These are phyloP conservation scores for Villa cingulata DNA, from an alignment of 2,888 invertebrate genomes.

Conservation along the genomic window DNA sequence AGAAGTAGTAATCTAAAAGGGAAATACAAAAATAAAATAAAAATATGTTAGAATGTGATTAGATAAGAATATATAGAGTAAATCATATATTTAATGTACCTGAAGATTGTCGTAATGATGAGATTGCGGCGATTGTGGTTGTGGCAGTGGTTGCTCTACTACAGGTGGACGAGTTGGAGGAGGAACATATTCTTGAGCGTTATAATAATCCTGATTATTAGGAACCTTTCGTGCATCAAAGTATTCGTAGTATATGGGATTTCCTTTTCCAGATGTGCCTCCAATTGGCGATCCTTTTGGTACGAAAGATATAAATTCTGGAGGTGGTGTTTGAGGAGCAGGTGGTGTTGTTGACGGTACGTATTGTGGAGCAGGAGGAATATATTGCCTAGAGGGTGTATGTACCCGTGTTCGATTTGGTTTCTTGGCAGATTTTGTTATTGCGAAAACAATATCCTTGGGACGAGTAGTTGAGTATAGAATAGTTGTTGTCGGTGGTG, in stretches of 20 bases:
- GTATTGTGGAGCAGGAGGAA: neutral
- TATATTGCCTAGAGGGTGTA: neutral
- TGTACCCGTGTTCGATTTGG: constrained; percentile 1
- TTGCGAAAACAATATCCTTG: constrained; percentile 7
- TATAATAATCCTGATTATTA: constrained; percentile 1
- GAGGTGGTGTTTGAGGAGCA: constrained; percentile 16
- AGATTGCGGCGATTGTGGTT: neutral
- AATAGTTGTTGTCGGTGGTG: constrained; percentile 24
- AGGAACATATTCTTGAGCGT: neutral
- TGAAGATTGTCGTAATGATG: constrained; percentile 20
- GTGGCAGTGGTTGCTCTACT: neutral
- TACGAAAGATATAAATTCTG: constrained; percentile 24
- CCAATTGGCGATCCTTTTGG: constrained; percentile 22
- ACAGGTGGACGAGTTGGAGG: constrained; percentile 1
- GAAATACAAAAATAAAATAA: neutral
- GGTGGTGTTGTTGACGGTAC: neutral
- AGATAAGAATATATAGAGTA: no score
- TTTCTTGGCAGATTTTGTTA: constrained; percentile 1
- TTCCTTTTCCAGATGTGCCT: constrained; percentile 27
- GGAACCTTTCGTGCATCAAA: constrained; percentile 30
- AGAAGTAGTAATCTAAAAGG: neutral
- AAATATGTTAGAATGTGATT: constrained; percentile 5
- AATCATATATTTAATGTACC: no score
- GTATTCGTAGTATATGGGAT: constrained; percentile 36
- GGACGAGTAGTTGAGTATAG: constrained; percentile 36